Conservation (phyloP, 1,140 invertebrate species). For the Megathymus violae region DNA sequence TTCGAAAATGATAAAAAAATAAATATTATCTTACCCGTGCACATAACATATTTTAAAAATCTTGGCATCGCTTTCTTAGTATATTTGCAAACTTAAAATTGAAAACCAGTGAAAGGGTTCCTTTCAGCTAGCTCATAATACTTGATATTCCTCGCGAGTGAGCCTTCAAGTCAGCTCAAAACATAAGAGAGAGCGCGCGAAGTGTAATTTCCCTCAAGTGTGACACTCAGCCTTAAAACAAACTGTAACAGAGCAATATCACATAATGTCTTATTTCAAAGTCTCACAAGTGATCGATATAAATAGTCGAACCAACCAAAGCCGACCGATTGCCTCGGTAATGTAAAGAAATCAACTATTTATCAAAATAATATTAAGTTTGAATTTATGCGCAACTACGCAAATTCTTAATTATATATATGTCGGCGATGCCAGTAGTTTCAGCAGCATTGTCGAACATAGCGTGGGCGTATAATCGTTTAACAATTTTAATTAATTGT, state of each 20-base stretch:
- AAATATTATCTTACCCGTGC: background rate
- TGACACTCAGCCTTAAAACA: slow-evolving; percentile 53
- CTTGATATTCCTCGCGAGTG: background rate
- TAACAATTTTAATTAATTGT: no score
- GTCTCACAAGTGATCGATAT: no score
- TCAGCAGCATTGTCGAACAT: no score
- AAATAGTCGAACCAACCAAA: no score
- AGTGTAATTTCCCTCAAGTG: slow-evolving; percentile 74
- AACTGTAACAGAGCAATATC: slow-evolving; percentile 39
- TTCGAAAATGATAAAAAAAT: no score
- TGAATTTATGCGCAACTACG: no score
- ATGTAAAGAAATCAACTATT: no score
- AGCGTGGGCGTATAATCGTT: no score
- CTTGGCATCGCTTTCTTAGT: background rate
- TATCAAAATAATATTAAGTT: no score
- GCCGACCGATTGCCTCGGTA: no score
- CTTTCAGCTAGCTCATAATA: background rate
- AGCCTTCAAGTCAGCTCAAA: slow-evolving; percentile 55
- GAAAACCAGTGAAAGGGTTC: background rate
- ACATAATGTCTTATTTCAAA: background rate
- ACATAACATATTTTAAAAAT: background rate
- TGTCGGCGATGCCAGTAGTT: no score
- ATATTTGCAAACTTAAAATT: background rate
- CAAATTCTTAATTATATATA: no score
- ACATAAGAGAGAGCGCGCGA: slow-evolving; percentile 70